Base-by-base conservation (phyloP, 2,888 invertebrate species). In the Mythimna loreyi region DNA sequence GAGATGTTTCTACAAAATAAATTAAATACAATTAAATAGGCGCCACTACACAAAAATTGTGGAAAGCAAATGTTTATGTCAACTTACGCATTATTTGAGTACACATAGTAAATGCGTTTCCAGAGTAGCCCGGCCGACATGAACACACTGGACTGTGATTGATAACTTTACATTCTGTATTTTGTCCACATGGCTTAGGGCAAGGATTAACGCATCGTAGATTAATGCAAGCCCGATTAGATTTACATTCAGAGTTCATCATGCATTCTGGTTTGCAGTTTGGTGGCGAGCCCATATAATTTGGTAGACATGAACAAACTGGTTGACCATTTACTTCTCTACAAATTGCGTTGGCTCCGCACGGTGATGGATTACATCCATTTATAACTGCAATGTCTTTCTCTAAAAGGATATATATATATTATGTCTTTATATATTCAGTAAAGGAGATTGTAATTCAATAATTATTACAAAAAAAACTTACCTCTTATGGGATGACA, bases 91-190 rank as follows among this genome's bases (percentile, higher is more conserved):
- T 92, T 80, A 96, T 89, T 57, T 93, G 91, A 72, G 94, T 90
- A 84, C 97, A 97, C 75, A 96, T 95, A 1, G 97, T 97, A 86
- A 98, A 97, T 11, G 97, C 97, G 90, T 97, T 96, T 79, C 98
- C 98, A 55, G 97, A 96, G 89, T 96, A 97, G 60, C 97, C 97
- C n/a, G 93, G 90, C 55, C 96, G 95, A 87, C 98, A 98, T 61
- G 97, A 96, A 87, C 98, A 98, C 36, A 97, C 96, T 8, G 98
- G 97, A 80, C 97, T 97, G 86, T 98, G 98, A 87, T 97, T 97
- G 30, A 97, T 96, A 8, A 97, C 97, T 90, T 96, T 96, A 82
- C 98, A 98, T 68, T 96, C 95, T 21, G 97, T 97, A 86, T 97
- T 97, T 68, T 95, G 93, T 36, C 97, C 97, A 87, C 97, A 97